A percentile compares a stretch with the other conserved stretches of the same genome.
phyloP scores from a whole-genome alignment of 2,888 invertebrate genomes.

The Drosophila kambysellisi region DNA sequence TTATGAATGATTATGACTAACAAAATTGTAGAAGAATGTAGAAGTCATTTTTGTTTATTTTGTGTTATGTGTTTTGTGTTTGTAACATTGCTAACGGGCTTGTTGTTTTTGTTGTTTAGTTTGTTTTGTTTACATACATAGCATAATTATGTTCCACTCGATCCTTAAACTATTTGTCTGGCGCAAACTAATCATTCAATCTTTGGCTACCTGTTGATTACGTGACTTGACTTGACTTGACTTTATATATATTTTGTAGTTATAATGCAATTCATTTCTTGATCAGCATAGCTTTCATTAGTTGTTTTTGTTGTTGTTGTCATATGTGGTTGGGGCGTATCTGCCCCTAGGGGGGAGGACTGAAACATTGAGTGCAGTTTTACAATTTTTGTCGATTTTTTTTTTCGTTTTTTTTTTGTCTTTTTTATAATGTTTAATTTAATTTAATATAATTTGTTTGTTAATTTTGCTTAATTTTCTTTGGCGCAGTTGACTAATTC shows the following conservation, averaged over 20 bases:
- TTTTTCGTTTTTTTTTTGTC: slow-evolving; percentile 33
- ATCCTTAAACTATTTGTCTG: slow-evolving; percentile 63
- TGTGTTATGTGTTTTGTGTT: slow-evolving; percentile 42
- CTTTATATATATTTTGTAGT: slow-evolving; percentile 47
- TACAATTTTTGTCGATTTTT: slow-evolving; percentile 67
- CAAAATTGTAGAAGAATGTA: slow-evolving; percentile 82
- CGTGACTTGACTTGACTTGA: slow-evolving; percentile 21
- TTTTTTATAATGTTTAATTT: slow-evolving; percentile 34
- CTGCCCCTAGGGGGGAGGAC: slow-evolving; percentile 33
- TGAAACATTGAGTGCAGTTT: slow-evolving; percentile 79
- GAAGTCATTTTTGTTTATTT: slow-evolving; percentile 66
- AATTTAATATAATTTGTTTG: slow-evolving; percentile 48
- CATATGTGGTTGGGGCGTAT: slow-evolving; percentile 22
- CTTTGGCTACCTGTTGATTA: slow-evolving; percentile 66
- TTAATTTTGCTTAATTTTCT: slow-evolving; percentile 61
- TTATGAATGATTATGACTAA: slow-evolving; percentile 79
- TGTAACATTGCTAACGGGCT: slow-evolving; percentile 32
- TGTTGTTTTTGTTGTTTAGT: slow-evolving; percentile 23
- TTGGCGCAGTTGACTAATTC: slow-evolving; percentile 68
- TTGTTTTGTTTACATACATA: slow-evolving; percentile 36
- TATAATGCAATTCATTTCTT: slow-evolving; percentile 67
- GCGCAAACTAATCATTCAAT: slow-evolving; percentile 41
- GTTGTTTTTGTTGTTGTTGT: slow-evolving; percentile 42
- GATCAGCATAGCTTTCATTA: slow-evolving; percentile 58
- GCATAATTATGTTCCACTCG: slow-evolving; percentile 43